Base-by-base conservation (phyloP, 2,797 vertebrate species). In the Avahi laniger region DNA sequence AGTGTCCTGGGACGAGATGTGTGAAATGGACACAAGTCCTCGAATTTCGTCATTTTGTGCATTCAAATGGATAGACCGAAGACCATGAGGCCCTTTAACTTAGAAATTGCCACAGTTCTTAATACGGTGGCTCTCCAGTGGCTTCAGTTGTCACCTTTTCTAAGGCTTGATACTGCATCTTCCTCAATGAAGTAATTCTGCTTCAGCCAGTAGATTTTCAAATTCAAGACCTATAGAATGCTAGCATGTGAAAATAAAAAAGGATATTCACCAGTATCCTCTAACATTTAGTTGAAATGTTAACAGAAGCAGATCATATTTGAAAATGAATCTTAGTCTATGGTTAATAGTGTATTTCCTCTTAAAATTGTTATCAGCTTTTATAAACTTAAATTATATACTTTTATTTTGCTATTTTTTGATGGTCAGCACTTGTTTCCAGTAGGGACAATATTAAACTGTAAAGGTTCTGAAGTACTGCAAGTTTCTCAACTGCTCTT, bases 381-480 rank as follows among this genome's bases (percentile, higher is more conserved):
- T 43, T 17, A 61, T 80, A 65, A 92, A 75, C 18, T 83, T 75
- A 92, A 41, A 41, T 75, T 50, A 28, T 43, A 28, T 73, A 80
- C 75, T 50, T 94, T 79, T n/a, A 54, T 59, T 90, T 94, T 93
- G 7, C 43, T 78, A 22, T 79, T 87, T 94, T 86, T 79, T 94
- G 17, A 78, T 75, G 30, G 57, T 82, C 43, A 75, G 0, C 79
- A 84, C 7, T 85, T 93, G 10, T 93, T 35, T 90, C 35, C 35
- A 81, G 14, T 41, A 30, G 61, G 59, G 75, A 54, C 72, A 90
- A 11, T 65, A 65, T 88, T 93, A 90, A 38, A 75, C 26, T 84
- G 33, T 46, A 78, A 70, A 52, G 9, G 75, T 87, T 84, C 70
- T 87, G 43, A 90, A 75, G 28, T 79, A 52, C 54, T 70, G 20